phyloP scores from a whole-genome alignment of 2,797 vertebrate species.

The Alcedo quadribrachys region DNA sequence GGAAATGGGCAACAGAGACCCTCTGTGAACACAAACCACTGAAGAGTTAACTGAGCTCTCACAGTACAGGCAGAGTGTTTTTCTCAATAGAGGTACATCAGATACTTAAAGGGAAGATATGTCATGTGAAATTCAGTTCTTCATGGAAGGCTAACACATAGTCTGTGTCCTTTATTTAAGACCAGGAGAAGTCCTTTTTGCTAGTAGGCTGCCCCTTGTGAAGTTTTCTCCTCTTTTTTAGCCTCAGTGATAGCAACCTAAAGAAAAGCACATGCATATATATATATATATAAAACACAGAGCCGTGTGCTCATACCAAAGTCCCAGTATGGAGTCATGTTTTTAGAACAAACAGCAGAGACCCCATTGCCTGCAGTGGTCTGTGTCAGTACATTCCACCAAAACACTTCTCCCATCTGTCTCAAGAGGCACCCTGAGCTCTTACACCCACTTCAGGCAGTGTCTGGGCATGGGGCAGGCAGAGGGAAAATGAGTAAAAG shows the following conservation, averaged over 20 bases:
- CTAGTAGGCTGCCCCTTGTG: not conserved
- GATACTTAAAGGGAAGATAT: not conserved
- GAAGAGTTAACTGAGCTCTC: not conserved
- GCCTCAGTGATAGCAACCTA: not conserved
- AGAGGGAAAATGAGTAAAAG: not conserved
- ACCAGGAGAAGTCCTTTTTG: not conserved
- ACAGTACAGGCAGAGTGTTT: not conserved
- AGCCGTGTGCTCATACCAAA: not conserved
- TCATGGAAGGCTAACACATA: not conserved
- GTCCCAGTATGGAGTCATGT: not conserved
- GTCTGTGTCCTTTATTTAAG: not conserved
- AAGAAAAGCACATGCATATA: not conserved
- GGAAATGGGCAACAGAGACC: not conserved
- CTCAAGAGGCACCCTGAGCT: not conserved
- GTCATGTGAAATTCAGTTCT: not conserved
- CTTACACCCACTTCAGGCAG: not conserved
- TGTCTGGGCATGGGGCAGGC: not conserved
- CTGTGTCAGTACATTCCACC: not conserved
- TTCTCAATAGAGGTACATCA: not conserved
- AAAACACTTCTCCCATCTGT: not conserved
- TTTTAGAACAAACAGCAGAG: not conserved
- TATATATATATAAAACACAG: accelerated
- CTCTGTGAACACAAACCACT: not conserved
- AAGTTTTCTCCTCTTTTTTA: not conserved
- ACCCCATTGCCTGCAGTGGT: not conserved